Base-by-base conservation (phyloP, 2,113 vertebrate species). In the Suricata suricatta region DNA sequence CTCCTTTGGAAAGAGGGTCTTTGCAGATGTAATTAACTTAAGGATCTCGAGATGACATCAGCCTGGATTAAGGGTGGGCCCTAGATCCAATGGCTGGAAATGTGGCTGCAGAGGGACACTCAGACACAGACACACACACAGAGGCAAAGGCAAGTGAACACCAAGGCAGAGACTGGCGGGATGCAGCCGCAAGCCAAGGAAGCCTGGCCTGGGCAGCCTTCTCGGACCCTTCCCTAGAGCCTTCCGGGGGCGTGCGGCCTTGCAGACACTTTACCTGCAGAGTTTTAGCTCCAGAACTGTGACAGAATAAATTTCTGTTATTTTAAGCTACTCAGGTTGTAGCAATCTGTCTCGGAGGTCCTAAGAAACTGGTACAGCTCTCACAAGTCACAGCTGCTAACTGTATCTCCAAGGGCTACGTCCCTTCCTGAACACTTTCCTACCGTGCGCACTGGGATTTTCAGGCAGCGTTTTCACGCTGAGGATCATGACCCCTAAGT, bases 241-340 rank as follows among this genome's bases (percentile, higher is more conserved):
- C 66, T 60, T 54, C 6, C 0, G 7, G 44, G 47, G 31, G 35
- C 11, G 23, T 2, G 16, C 7, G 0, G 17, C n/a, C 10, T 44
- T 71, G 29, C 10, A n/a, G 66, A 47, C 29, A 33, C 35, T 60
- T 82, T 3, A 7, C 47, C 12, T 15, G 90, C 14, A 57, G 81
- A 35, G 27, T 41, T 69, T 52, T 19, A 31, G 23, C 63, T 57
- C 76, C n/a, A 60, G 79, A 84, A 66, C 47, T 27, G 27, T 25
- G 64, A 82, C 12, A 80, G 35, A 63, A 23, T 8, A 4, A 1
- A 21, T 29, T 29, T 57, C n/a, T 44, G 33, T 38, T 63, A 23
- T 4, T 74, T 25, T 41, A 50, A 63, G 41, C 12, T 29, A 12
- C 33, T 9, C 0, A 5, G 1, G 14, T 21, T 33, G 41, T 8